Conservation (phyloP, 2,113 vertebrate genomes). For the Felis chaus region DNA sequence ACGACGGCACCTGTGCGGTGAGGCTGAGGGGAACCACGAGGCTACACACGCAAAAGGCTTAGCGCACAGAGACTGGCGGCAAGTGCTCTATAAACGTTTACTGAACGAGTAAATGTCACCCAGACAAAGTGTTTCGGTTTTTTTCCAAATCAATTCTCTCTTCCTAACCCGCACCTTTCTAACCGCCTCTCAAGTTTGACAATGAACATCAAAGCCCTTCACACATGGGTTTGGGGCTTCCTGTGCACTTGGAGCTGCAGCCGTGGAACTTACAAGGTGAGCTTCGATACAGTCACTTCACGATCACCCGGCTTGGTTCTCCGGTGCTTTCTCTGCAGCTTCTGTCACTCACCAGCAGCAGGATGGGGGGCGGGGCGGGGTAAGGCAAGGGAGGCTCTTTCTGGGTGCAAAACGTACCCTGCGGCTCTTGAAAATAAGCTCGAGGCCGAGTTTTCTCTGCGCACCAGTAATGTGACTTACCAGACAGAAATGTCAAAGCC, state of each 20-base stretch:
- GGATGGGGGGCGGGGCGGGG: background rate
- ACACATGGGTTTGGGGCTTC: background rate
- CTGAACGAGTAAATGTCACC: background rate
- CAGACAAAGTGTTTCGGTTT: too few species aligned
- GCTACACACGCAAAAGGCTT: background rate
- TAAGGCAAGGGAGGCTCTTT: background rate
- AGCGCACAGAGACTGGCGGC: accelerated
- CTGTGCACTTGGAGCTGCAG: background rate
- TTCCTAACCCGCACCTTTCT: background rate
- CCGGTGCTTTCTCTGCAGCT: background rate
- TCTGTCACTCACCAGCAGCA: background rate
- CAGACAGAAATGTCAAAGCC: background rate
- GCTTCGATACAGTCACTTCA: background rate
- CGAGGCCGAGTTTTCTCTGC: background rate
- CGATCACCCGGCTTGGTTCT: background rate
- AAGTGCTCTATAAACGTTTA: background rate
- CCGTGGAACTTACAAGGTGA: background rate
- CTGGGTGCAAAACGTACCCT: background rate
- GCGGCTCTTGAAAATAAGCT: background rate
- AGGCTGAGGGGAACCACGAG: background rate
- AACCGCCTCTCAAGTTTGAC: background rate
- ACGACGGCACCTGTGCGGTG: background rate
- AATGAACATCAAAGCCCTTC: background rate
- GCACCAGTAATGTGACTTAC: background rate
- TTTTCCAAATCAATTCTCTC: background rate